Evolutionary conservation across 2,888 invertebrate genomes (phyloP).

Genomic region (Drosophila tripunctata): DNA sequence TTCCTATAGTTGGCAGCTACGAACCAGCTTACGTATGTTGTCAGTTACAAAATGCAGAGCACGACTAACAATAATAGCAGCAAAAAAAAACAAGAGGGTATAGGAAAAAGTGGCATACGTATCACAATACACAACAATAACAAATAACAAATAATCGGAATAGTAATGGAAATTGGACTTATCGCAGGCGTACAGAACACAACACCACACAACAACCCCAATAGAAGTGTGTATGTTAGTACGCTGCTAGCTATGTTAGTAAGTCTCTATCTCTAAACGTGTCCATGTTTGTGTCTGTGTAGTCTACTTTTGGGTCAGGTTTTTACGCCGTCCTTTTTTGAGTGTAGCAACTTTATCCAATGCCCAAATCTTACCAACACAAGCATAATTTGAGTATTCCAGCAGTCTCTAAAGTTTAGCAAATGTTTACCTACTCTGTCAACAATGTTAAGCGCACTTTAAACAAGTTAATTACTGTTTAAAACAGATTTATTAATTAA

Average conservation of each 20-base stretch:
- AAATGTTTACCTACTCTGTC: no score
- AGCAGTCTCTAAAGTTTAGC: no score
- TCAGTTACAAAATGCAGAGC: constrained; percentile 25
- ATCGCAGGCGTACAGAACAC: no score
- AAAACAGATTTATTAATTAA: no score
- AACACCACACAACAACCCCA: constrained; percentile 6
- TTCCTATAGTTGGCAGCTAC: constrained; percentile 38
- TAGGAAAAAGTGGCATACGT: constrained; percentile 7
- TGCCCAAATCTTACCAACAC: constrained; percentile 64
- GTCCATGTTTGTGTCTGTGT: background rate
- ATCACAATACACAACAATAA: constrained; percentile 46
- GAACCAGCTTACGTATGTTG: constrained; percentile 22
- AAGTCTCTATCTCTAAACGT: background rate
- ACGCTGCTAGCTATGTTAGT: no score
- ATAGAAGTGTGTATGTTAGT: background rate
- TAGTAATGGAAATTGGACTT: constrained; percentile 65
- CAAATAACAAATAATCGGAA: constrained; percentile 68
- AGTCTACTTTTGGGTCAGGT: constrained; percentile 51
- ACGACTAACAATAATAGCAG: constrained; percentile 14
- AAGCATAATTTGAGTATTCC: constrained; percentile 69
- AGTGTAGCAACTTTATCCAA: constrained; percentile 50
- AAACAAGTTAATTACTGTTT: no score
- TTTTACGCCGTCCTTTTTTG: constrained; percentile 44
- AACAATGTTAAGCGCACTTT: no score
- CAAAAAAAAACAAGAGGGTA: constrained; percentile 3